These are phyloP conservation scores for Armadillidium nasatum DNA, from an alignment of 1,140 invertebrate species.

Conservation along the genomic window DNA sequence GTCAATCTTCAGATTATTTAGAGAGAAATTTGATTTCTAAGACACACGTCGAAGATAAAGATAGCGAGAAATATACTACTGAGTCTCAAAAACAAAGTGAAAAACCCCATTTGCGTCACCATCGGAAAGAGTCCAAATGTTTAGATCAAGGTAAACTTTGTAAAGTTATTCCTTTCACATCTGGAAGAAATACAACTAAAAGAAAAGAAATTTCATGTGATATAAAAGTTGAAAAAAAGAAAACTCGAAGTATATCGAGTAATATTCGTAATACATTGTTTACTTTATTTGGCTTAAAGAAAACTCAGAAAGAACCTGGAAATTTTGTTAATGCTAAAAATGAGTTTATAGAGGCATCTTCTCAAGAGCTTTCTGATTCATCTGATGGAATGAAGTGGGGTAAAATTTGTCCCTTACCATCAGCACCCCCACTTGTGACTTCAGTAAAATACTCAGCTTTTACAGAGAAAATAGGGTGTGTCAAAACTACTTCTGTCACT, in stretches of 20 bases:
- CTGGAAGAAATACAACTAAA: background rate
- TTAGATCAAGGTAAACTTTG: background rate
- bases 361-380: background rate
- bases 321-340: background rate
- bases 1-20: too few species aligned
- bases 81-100: background rate
- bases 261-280: background rate
- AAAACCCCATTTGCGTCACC: background rate
- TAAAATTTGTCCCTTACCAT: background rate
- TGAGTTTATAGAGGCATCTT: background rate
- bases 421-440: background rate
- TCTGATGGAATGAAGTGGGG: background rate
- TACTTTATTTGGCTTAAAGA: background rate
- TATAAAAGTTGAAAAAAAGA: background rate
- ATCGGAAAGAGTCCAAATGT: background rate
- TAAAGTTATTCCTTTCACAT: background rate
- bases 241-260: background rate
- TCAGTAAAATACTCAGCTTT: background rate
- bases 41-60: background rate
- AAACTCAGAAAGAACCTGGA: background rate
- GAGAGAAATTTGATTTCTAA: background rate
- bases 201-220: background rate
- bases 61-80: background rate
- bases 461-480: background rate
- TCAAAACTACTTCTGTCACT: background rate